Evolutionary conservation across 2,797 vertebrate genomes (phyloP), one percentile per base, ranked within the genome.

Genomic region (Amblyraja radiata): DNA sequence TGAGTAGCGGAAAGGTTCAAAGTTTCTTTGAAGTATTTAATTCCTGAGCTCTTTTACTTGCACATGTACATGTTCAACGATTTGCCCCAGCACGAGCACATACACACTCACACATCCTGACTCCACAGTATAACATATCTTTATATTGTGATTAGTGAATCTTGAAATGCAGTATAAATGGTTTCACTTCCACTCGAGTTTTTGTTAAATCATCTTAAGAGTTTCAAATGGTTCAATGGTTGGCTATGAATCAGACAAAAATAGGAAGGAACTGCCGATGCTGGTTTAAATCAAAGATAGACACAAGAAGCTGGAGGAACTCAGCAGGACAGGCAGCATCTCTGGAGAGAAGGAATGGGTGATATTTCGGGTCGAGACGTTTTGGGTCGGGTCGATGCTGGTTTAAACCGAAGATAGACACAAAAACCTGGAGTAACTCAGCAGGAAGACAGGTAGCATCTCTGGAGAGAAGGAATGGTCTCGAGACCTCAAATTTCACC

Each of bases 131-230:
- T 14, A 63, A 6, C 58, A 61, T 28, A 32, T 63, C 28, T 63
- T 16, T 14, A 63, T 28, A 14, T 86, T 63, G n/a, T 32, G 5
- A n/a, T 86, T 86, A 86, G 61, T 86, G 58, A 88, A 18, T 68
- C 54, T 86, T n/a, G 83, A 86, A 68, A 36, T 68, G 21, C 65
- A 63, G 84, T 63, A 36, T n/a, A 88, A 65, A 32, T n/a, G 18
- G 61, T 88, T 88, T 88, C 84, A 88, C 61, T 88, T 68, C 84
- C 84, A 65, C 8, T 68, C 68, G 63, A 88, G 14, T 88, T 88
- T 18, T 6, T 88, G 14, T 68, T 88, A 88, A 88, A 65, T 68
- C 71, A 91, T 92, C 39, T 92, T 39, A 91, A 86, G 68, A 74
- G 90, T 73, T 91, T 46, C 90, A 73, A 92, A 92, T 74, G 23